Evolutionary conservation across 2,888 invertebrate species (phyloP).

Genomic region (Ectemnius continuus): DNA sequence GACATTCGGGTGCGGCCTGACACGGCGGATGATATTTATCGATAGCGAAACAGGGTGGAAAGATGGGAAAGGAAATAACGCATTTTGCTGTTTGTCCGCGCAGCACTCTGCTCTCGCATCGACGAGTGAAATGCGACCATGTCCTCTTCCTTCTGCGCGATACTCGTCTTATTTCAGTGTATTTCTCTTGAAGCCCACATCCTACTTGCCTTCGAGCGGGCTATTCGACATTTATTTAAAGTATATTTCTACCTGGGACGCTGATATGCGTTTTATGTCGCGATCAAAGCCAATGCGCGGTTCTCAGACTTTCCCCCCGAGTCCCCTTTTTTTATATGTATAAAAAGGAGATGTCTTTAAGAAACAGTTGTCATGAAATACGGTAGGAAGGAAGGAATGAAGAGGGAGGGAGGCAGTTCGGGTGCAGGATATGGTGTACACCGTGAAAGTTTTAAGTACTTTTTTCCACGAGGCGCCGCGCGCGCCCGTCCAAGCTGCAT

Average conservation of each 20-base stretch:
- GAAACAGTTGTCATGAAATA: too few species aligned
- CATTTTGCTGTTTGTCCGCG: slow-evolving; percentile 53
- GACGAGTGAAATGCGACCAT: slow-evolving; percentile 55
- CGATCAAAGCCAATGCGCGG: too few species aligned
- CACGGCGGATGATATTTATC: slow-evolving; percentile 54
- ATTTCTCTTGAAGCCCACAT: slow-evolving; percentile 27
- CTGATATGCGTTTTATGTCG: too few species aligned
- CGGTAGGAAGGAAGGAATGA: neutral
- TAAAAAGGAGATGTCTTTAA: too few species aligned
- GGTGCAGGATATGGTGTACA: slow-evolving; percentile 22
- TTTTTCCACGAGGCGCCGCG: slow-evolving; percentile 36
- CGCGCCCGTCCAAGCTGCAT: slow-evolving; percentile 44
- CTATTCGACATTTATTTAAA: slow-evolving; percentile 39
- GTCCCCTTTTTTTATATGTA: too few species aligned
- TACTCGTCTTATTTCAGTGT: slow-evolving; percentile 50
- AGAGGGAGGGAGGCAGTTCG: neutral
- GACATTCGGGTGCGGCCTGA: slow-evolving; percentile 13
- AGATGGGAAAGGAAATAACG: slow-evolving; percentile 50
- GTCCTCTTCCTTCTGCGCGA: slow-evolving; percentile 26
- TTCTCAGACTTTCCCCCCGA: too few species aligned
- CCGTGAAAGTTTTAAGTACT: slow-evolving; percentile 58
- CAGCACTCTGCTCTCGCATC: slow-evolving; percentile 40
- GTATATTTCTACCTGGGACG: neutral
- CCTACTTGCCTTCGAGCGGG: slow-evolving; percentile 13
- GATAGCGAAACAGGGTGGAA: slow-evolving; percentile 56